Evolutionary conservation across 2,888 invertebrate species (phyloP).

Genomic region (Brachynemurus nebulosus): DNA sequence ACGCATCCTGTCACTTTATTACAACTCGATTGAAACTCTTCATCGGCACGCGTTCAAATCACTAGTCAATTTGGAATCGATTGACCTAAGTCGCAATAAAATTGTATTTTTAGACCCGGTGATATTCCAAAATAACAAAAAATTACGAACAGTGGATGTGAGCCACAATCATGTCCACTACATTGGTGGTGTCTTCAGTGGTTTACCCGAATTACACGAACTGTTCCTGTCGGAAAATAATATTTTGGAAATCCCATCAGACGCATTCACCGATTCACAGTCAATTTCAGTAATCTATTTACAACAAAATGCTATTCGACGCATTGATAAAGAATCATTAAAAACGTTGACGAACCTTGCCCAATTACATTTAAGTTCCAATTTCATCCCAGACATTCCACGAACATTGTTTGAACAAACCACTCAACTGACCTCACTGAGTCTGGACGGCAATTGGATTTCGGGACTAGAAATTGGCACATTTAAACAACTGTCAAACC

Average conservation of each 20-base stretch:
- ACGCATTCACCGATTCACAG: slow-evolving; percentile 64
- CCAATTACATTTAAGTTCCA: slow-evolving; percentile 74
- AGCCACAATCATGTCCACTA: slow-evolving; percentile 83
- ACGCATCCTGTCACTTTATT: slow-evolving; percentile 67
- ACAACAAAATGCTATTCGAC: slow-evolving; percentile 72
- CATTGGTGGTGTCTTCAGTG: slow-evolving; percentile 68
- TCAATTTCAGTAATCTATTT: slow-evolving; percentile 69
- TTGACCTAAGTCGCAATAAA: slow-evolving; percentile 81
- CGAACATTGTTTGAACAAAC: slow-evolving; percentile 61
- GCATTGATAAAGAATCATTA: slow-evolving; percentile 64
- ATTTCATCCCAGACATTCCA: slow-evolving; percentile 70
- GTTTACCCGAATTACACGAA: slow-evolving; percentile 65
- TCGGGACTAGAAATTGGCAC: slow-evolving; percentile 64
- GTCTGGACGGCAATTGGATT: slow-evolving; percentile 76
- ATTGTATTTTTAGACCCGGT: slow-evolving; percentile 59
- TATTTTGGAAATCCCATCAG: slow-evolving; percentile 66
- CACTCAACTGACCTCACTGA: slow-evolving; percentile 63
- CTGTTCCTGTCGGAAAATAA: slow-evolving; percentile 81
- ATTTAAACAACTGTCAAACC: slow-evolving; percentile 58
- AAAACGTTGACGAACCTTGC: slow-evolving; percentile 61
- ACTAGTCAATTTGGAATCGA: slow-evolving; percentile 58
- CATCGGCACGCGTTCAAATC: slow-evolving; percentile 64
- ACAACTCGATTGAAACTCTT: slow-evolving; percentile 66
- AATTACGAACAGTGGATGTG: slow-evolving; percentile 68
- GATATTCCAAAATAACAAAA: slow-evolving; percentile 62